A percentile compares a stretch with the other conserved stretches of the same genome.
phyloP scores from a whole-genome alignment of 1,140 invertebrate genomes.

The Plodia interpunctella region DNA sequence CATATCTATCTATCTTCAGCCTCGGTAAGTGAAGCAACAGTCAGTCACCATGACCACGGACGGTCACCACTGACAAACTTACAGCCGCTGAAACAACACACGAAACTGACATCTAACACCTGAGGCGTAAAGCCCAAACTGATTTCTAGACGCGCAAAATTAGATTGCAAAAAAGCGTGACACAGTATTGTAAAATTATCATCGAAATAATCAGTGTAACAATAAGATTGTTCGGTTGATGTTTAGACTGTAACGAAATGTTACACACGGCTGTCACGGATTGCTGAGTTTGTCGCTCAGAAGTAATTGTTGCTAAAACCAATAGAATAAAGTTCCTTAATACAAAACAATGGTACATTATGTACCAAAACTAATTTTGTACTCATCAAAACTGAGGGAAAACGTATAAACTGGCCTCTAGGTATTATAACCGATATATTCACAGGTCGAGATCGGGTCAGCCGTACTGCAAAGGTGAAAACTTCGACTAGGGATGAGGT shows the following conservation, averaged over 20 bases:
- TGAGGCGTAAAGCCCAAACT: not conserved
- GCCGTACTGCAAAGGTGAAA: too few species aligned
- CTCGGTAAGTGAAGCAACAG: conserved; percentile 53
- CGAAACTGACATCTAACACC: conserved; percentile 1
- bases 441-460: too few species aligned
- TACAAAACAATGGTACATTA: too few species aligned
- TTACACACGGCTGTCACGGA: conserved; percentile 41
- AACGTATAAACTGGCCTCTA: too few species aligned
- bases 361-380: too few species aligned
- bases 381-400: too few species aligned
- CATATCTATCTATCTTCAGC: conserved; percentile 55
- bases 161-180: not conserved
- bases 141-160: not conserved
- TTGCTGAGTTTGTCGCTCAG: conserved; percentile 47
- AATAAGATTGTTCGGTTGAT: not conserved
- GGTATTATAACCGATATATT: too few species aligned
- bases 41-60: conserved; percentile 55
- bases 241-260: conserved; percentile 27
- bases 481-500: too few species aligned
- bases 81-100: conserved; percentile 16
- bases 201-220: conserved; percentile 6
- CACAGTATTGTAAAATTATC: not conserved
- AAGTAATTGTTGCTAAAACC: conserved; percentile 34
- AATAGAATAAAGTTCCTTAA: conserved; percentile 25
- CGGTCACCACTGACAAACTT: conserved; percentile 33